These are phyloP conservation scores for Mesoligia furuncula DNA, from an alignment of 2,888 invertebrate genomes.

Conservation along the genomic window DNA sequence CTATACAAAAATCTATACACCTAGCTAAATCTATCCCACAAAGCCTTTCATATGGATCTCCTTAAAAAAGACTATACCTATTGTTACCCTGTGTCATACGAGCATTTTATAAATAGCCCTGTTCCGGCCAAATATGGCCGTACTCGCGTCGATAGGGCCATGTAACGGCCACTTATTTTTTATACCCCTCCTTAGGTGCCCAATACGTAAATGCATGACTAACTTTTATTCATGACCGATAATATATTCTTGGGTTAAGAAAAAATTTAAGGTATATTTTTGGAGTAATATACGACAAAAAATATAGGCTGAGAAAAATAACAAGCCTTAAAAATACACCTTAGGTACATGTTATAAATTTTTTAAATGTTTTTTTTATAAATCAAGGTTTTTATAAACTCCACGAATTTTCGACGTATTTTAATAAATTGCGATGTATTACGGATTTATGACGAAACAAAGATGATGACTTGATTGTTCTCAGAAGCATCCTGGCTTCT, in stretches of 20 bases:
- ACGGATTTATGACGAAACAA: neutral
- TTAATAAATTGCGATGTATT: neutral
- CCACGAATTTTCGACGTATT: neutral
- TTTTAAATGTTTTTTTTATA: neutral
- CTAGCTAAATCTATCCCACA: conserved; percentile 47
- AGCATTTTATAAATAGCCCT: conserved; percentile 67
- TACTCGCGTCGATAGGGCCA: conserved; percentile 66
- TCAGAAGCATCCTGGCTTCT: neutral
- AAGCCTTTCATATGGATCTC: conserved; percentile 53
- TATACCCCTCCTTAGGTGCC: conserved; percentile 64
- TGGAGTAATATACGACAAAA: conserved; percentile 2
- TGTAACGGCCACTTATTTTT: conserved; percentile 68
- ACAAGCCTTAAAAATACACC: neutral
- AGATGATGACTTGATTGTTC: neutral
- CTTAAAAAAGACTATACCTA: conserved; percentile 54
- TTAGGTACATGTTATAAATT: no score
- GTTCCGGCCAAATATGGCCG: conserved; percentile 65
- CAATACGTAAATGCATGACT: conserved; percentile 67
- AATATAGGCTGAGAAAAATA: neutral
- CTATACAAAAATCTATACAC: conserved; percentile 30
- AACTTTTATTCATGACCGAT: conserved; percentile 63
- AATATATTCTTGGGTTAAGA: conserved; percentile 59
- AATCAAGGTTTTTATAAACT: neutral
- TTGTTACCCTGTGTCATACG: conserved; percentile 60
- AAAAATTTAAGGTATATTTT: conserved; percentile 52